Base-by-base conservation (phyloP, 2,888 invertebrate species). In the Sarcophaga subvicina region DNA sequence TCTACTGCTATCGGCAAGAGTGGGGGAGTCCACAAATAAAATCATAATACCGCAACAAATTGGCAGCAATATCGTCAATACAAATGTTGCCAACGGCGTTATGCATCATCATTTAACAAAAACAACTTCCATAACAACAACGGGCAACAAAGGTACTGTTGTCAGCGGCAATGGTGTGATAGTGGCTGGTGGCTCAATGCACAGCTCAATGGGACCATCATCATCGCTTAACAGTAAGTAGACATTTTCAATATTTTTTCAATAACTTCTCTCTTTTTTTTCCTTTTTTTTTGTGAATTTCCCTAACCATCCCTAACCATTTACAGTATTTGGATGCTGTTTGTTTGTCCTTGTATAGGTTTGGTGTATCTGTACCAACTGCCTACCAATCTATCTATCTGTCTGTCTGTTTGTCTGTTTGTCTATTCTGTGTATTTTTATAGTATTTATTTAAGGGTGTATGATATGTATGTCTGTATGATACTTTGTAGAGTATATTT, bases 1-100 rank as follows among this genome's bases (percentile, higher is more conserved):
- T 37, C 37, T 93, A 89, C 91, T 93, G 93, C 92, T 93, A 88
- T 91, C 92, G 90, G 92, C 93, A 91, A 93, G 92, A 90, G 92
- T 91, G 92, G 93, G 93, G 92, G 93, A 93, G 91, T 93, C 93
- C 92, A 93, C 92, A 89, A 93, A 92, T 85, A 91, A 91, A 90
- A 91, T 93, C 88, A 90, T 91, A 87, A 90, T 91, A 90, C 91
- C 93, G 81, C 93, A 91, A 78, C 91, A 90, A 89, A 91, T 90
- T 88, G 91, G 88, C 88, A 88, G 83, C 82, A 90, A 89, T 80
- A 83, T 85, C 79, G 80, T 88, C 76, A 83, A 88, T 64, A 88
- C 90, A 85, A 86, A 89, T 89, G 73, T 80, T 85, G 88, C 87
- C 87, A 85, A 87, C 88, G 79, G 89, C 86, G 27, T 3, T 4